Base-by-base conservation (phyloP, 2,888 invertebrate genomes). In the Heliconius ismenius region DNA sequence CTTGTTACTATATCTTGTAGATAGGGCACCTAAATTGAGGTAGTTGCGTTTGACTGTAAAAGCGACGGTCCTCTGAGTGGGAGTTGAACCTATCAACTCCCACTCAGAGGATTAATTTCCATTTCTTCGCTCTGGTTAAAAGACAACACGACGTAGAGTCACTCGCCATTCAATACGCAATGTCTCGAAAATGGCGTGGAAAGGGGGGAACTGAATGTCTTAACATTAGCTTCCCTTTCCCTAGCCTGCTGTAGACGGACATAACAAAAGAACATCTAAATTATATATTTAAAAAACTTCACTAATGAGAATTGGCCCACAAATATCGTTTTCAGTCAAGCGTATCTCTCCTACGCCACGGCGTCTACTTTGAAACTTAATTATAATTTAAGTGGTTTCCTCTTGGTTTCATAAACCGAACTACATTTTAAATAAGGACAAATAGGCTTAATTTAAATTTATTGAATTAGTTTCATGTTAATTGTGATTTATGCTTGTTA, bases 371-470 rank as follows among this genome's bases (percentile, higher is more conserved):
- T 39, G 4, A n/a, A 65, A 39, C 39, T 39, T 39, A 39, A 65
- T 65, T 65, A 65, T 39, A 65, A 65, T 65, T 65, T 39, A 13
- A 65, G 36, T 36, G 65, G 65, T 39, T 36, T 64, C n/a, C 65
- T 24, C 13, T 65, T n/a, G 36, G 65, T n/a, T 65, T 64, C 64
- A n/a, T 64, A 64, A 64, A 36, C 32, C 36, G 36, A 32, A 13
- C 28, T 28, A 68, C 68, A 49, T 49, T 68, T 49, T 21, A 49
- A 26, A 18, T 68, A 68, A 26, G 24, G 49, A 49, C 69, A 54
- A 69, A 49, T 54, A 49, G 54, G 28, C 28, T 54, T 54, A 32
- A 54, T 69, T 54, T 32, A 24, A 32, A 70, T 36, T 70, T n/a
- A 58, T 70, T 70, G 13, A 32, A 32, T 58, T 58, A 58, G 58